phyloP scores from a whole-genome alignment of 2,113 vertebrate genomes.

The Tyrannus savana region DNA sequence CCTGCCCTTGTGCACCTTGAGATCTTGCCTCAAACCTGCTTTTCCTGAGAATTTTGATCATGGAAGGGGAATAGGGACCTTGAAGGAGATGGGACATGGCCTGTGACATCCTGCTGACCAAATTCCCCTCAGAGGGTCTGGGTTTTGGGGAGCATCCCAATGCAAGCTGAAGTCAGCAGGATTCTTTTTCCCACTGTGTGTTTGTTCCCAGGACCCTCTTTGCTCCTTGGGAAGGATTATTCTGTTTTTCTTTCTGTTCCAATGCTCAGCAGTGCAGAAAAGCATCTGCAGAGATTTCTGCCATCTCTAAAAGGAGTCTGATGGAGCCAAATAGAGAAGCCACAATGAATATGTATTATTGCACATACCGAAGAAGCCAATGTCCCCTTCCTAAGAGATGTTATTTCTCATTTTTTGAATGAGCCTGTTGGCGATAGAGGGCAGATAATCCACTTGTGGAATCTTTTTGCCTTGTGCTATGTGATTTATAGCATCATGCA shows the following conservation, averaged over 20 bases:
- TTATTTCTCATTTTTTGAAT: constrained; percentile 29
- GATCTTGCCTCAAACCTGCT: background rate
- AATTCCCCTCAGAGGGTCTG: background rate
- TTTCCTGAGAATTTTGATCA: background rate
- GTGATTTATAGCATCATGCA: background rate
- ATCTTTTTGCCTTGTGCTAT: background rate
- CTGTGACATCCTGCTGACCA: background rate
- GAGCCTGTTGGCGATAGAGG: background rate
- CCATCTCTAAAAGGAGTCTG: background rate
- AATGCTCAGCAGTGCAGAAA: background rate
- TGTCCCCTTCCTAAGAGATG: background rate
- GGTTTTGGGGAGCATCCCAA: background rate
- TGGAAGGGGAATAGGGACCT: background rate
- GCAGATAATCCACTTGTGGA: constrained; percentile 10
- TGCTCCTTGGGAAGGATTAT: background rate
- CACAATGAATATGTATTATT: constrained; percentile 5
- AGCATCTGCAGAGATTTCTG: background rate
- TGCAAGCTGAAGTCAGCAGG: background rate
- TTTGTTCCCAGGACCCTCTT: background rate
- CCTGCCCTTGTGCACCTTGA: background rate
- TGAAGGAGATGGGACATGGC: background rate
- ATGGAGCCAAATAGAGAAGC: background rate
- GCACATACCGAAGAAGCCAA: constrained; percentile 11
- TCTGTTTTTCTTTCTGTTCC: background rate
- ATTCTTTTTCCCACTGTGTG: background rate